Evolutionary conservation across 37 sponge, comb jelly and placozoan genomes (phyloP).

Genomic region (Aplysina aerophoba): DNA sequence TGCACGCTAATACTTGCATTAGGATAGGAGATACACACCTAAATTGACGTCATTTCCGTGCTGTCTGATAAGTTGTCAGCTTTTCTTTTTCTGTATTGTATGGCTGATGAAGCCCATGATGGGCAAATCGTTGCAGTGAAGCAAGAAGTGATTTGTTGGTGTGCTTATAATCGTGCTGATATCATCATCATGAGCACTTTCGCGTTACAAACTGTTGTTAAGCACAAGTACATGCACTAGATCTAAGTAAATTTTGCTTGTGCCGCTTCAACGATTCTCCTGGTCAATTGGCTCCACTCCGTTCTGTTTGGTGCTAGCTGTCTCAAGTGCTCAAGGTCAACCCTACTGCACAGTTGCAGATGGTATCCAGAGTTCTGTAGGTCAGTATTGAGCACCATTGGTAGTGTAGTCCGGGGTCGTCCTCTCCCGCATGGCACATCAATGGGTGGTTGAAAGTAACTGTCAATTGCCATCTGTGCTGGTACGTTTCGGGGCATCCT

Average conservation of each 20-base stretch:
- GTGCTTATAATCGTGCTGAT: too few species aligned
- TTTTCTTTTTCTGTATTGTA: too few species aligned
- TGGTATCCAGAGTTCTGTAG: background rate
- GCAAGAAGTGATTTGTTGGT: too few species aligned
- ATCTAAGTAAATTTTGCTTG: constrained; percentile 30
- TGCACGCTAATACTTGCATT: too few species aligned
- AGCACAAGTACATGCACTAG: background rate
- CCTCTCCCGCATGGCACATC: constrained; percentile 14
- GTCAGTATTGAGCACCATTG: constrained; percentile 32
- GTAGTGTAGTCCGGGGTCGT: constrained; percentile 34
- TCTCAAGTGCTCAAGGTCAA: constrained; percentile 9
- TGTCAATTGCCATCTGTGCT: constrained; percentile 27
- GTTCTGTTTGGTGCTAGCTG: constrained; percentile 12
- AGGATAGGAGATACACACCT: too few species aligned
- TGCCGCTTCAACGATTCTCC: constrained; percentile 20
- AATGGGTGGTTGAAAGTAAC: constrained; percentile 25
- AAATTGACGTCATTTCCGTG: too few species aligned
- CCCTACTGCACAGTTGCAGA: constrained; percentile 7
- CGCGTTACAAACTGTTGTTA: constrained; percentile 11
- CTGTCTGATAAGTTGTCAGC: too few species aligned
- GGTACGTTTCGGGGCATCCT: constrained; percentile 29
- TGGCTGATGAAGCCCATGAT: too few species aligned
- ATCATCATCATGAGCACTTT: constrained; percentile 1
- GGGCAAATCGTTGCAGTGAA: too few species aligned
- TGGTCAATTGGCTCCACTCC: constrained; percentile 17